Evolutionary conservation across 2,797 vertebrate genomes (phyloP), one percentile per base, ranked within the genome.

Genomic region (Xenops minutus): DNA sequence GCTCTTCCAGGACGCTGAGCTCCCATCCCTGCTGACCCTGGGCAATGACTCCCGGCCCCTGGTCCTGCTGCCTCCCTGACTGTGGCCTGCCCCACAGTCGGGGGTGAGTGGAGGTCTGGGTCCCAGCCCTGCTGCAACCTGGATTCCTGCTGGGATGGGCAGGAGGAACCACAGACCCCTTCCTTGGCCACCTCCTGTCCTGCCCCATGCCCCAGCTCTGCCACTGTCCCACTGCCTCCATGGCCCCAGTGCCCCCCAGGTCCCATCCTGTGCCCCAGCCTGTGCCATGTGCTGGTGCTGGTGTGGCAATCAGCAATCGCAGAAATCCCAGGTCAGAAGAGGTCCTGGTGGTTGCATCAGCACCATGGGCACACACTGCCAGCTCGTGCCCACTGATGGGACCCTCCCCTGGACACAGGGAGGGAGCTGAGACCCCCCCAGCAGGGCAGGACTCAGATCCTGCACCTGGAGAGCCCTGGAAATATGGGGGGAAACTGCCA

Each of bases 311-410:
- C 4, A 7, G 66, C 66, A 62, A 36, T 26, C 1, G 0, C 71
- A 58, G 52, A 44, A 51, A 51, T 32, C 0, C 1, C 0, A 3
- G n/a, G 23, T 58, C 91, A 75, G 76, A 63, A 59, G 30, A 68
- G 41, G 36, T 74, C 49, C 26, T 2, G 7, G 20, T 0, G 6
- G n/a, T 73, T 86, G 68, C 77, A 61, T 44, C 68, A 52, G 41
- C 54, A 8, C 48, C 2, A 3, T 1, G 26, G 34, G 51, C 2
- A 2, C 29, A 13, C 0, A 0, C 23, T 44, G 49, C 16, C 6
- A 5, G 74, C 7, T 49, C 5, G 9, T 73, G 55, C 51, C 55
- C 77, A 39, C 37, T 3, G 1, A 5, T 1, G 3, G 46, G 51
- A 77, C 41, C 36, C 56, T 85, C 14, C 48, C 29, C 14, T 7